Evolutionary conservation across 37 sponge, comb jelly and placozoan genomes (phyloP).

Genomic region (Petrosia ficiformis): DNA sequence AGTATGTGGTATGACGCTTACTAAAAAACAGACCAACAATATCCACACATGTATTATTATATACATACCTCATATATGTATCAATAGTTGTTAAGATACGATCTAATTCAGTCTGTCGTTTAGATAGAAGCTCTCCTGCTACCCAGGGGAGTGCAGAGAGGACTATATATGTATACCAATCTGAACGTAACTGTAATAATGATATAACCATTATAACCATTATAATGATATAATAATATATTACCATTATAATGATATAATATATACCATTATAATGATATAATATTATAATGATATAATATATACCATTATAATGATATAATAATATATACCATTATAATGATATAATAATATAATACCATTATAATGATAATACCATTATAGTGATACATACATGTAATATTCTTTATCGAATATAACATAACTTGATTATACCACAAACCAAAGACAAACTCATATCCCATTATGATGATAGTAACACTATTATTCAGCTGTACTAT

Average conservation of each 20-base stretch:
- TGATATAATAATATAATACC: no score
- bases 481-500: no score
- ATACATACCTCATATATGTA: conserved; percentile 74
- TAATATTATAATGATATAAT: neutral
- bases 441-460: no score
- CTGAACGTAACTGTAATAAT: conserved; percentile 63
- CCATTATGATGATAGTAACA: no score
- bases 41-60: conserved; percentile 2
- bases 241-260: neutral
- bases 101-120: conserved; percentile 65
- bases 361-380: no score
- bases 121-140: conserved; percentile 57
- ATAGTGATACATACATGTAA: no score
- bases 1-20: conserved; percentile 68
- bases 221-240: neutral
- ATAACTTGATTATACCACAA: no score
- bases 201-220: neutral
- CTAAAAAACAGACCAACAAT: conserved; percentile 18
- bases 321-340: no score
- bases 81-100: conserved; percentile 60
- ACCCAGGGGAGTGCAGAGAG: conserved; percentile 92
- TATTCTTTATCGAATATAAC: no score
- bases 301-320: no score
- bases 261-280: neutral
- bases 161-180: conserved; percentile 82